Base-by-base conservation (phyloP, 1,140 invertebrate species). In the Ganaspis sp. region DNA sequence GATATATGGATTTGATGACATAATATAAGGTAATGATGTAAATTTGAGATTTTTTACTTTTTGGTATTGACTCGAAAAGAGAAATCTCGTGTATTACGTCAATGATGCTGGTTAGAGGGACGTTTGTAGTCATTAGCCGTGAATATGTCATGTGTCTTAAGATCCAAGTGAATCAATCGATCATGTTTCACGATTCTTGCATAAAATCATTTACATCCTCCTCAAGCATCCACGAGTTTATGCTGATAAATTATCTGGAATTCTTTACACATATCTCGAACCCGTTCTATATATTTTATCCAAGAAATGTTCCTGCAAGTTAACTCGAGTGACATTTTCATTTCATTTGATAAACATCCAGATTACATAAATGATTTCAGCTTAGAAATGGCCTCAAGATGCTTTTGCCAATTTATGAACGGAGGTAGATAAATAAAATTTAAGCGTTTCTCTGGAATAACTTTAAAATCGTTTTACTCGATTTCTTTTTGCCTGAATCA, bases 321-420 rank as follows among this genome's bases (percentile, higher is more conserved):
- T n/a, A 64, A 29, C 23, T 64, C 58, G 12, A n/a, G 23, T 29
- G 15, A 64, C 26, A 34, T 64, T 64, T 64, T 64, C 26, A 64
- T 64, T 64, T 64, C 21, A 64, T 64, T 64, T 64, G 54, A 64
- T 34, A 34, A 64, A 64, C 58, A 64, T 64, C 58, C 58, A 64
- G 58, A 64, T 64, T 64, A 0, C 58, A 5, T 34, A 29, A 64
- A 64, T 64, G 23, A 64, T 29, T n/a, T n/a, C 5, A 29, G 15
- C 23, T 64, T 64, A n/a, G 4, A 64, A 64, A 64, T 64, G 2
- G 26, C 23, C 26, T 64, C 23, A 29, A 12, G 23, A 34, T 29
- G 26, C 26, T 12, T 29, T 64, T 34, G 12, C 12, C 0, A 29
- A 64, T 64, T 64, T 64, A 58, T 15, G 12, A 26, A 58, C 21